A percentile compares a stretch with the other conserved stretches of the same genome.
These are phyloP conservation scores for Anas bernieri DNA, from an alignment of 2,797 vertebrate genomes.

Conservation along the genomic window DNA sequence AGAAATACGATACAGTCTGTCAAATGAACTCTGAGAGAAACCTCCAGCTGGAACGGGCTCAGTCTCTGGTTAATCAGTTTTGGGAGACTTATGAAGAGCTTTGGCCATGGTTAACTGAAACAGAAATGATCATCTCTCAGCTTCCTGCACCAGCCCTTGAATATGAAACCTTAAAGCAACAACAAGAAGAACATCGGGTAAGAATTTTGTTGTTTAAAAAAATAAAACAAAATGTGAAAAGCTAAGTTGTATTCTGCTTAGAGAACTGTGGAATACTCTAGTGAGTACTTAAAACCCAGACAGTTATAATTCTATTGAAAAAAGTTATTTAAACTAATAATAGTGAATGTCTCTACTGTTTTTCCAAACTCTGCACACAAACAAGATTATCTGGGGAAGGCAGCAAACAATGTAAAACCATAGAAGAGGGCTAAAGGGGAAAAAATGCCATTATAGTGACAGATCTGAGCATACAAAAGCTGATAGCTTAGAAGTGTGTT, in stretches of 20 bases:
- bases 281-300: neutral
- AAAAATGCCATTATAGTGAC: neutral
- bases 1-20: conserved; percentile 88
- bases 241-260: neutral
- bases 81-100: conserved; percentile 98
- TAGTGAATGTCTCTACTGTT: neutral
- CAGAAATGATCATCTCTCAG: conserved; percentile 84
- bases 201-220: conserved; percentile 47
- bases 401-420: neutral
- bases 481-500: neutral
- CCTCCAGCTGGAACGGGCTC: conserved; percentile 93
- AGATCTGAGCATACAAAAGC: neutral
- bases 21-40: conserved; percentile 94
- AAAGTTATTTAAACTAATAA: neutral
- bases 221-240: neutral
- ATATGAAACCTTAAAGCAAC: conserved; percentile 91
- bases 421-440: neutral
- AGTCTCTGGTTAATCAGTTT: conserved; percentile 93
- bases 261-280: neutral
- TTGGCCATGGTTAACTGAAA: conserved; percentile 95
- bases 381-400: neutral
- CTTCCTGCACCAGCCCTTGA: conserved; percentile 91
- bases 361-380: neutral
- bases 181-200: conserved; percentile 97
- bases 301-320: neutral